Base-by-base conservation (phyloP, 2,888 invertebrate genomes). In the Exephanes ischioxanthus region DNA sequence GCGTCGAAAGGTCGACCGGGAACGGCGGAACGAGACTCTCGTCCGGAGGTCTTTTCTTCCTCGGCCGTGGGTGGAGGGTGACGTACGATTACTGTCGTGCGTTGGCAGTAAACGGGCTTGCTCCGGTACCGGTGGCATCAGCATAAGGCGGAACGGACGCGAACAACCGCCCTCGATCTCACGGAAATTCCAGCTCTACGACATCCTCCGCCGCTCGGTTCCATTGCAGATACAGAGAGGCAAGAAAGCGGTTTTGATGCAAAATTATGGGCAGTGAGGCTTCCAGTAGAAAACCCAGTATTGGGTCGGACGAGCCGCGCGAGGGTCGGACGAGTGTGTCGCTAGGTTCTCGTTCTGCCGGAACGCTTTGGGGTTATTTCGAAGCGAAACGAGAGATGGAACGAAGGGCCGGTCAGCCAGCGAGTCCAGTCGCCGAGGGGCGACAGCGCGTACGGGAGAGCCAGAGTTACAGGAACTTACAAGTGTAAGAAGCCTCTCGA, bases 41-140 rank as follows among this genome's bases (percentile, higher is more conserved):
- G 41, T 19, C 11, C 51, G 14, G 45, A 16, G 45, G 55, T 58
- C 73, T 73, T 75, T 80, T 73, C 58, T 63, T 63, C 67, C 37
- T 33, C 48, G 16, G 37, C 33, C 3, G 53, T 26, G 9, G 66
- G 55, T n/a, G 48, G n/a, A 48, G 67, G 75, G 68, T 81, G 75
- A 81, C 75, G 70, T 82, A 82, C 76, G 82, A 82, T 82, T 82
- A 77, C 66, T 76, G 70, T 82, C 61, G 71, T 71, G n/a, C 70
- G 53, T 48, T 81, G 75, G 70, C 80, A 75, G 67, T 75, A 68
- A 75, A 80, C 68, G 67, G 58, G 19, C 58, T 66, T 66, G 72
- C 51, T 61, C 58, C 48, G 45, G 58, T 58, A 45, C 41, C 26
- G 53, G 14, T 76, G 55, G 81, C 70, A 76, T 63, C 75, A 51